These are phyloP conservation scores for Bilobella aurantiaca DNA, from an alignment of 1,140 invertebrate species.

Conservation along the genomic window DNA sequence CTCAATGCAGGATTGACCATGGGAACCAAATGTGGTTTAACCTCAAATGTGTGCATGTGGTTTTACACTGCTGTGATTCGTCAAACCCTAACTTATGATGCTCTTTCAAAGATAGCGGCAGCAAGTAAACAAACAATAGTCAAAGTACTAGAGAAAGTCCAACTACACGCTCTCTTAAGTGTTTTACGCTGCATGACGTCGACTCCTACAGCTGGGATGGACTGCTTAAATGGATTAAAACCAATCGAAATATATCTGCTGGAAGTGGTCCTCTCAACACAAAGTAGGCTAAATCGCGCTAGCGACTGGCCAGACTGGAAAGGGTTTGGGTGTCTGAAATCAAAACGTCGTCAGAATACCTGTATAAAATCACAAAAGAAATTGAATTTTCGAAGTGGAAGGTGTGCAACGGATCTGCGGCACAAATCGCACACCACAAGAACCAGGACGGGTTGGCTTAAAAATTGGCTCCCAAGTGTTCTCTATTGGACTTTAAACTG, in stretches of 20 bases:
- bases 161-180: slow-evolving; percentile 4
- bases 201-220: not conserved
- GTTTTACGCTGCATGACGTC: not conserved
- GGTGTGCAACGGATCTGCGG: no score
- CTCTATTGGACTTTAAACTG: no score
- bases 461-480: no score
- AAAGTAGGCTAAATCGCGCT: not conserved
- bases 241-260: not conserved
- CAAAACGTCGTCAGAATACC: no score
- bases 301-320: not conserved
- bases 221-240: not conserved
- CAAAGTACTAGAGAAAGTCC: not conserved
- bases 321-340: not conserved
- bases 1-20: slow-evolving; percentile 11
- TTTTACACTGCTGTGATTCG: slow-evolving; percentile 17
- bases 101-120: not conserved
- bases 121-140: not conserved
- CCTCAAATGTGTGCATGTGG: slow-evolving; percentile 8
- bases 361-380: no score
- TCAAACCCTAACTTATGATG: slow-evolving; percentile 11
- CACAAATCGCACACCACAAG: no score
- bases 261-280: not conserved
- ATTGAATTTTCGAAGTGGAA: no score
- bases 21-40: slow-evolving; percentile 4
- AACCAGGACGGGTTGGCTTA: no score